Percentiles rank a stretch among this genome's conserved stretches.
Evolutionary conservation across 2,888 invertebrate genomes (phyloP).

Genomic region (Tipula confusa): DNA sequence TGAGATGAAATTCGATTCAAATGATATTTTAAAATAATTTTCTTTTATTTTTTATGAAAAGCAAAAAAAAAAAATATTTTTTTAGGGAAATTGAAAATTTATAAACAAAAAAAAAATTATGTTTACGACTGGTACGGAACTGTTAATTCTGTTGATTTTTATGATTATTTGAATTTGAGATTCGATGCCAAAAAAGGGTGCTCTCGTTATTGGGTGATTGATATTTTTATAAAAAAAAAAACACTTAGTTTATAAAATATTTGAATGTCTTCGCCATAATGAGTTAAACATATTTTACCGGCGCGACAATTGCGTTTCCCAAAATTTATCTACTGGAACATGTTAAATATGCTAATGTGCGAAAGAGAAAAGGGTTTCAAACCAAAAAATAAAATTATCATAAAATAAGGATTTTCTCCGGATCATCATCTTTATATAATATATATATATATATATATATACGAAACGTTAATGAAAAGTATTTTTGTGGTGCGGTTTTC

Average conservation of each 20-base stretch:
- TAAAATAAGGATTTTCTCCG: neutral
- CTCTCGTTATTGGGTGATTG: neutral
- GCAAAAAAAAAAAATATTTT: neutral
- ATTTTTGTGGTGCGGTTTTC: neutral
- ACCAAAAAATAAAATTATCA: slow-evolving; percentile 12
- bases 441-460: too few relatives aligned
- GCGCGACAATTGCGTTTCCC: neutral
- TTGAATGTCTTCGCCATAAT: neutral
- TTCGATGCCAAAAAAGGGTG: neutral
- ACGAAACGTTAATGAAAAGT: neutral
- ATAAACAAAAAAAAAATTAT: neutral
- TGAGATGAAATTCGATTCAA: slow-evolving; percentile 12
- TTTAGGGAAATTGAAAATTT: slow-evolving; percentile 3
- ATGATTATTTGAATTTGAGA: neutral
- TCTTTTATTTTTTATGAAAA: too few relatives aligned
- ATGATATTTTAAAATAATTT: neutral
- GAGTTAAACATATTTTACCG: slow-evolving; percentile 12
- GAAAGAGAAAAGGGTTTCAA: neutral
- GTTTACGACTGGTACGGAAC: neutral
- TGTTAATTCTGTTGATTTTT: neutral
- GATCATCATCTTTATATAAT: neutral
- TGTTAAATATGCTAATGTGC: neutral
- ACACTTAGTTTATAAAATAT: neutral
- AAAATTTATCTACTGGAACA: neutral
- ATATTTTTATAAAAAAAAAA: neutral